Conservation (phyloP, 2,113 vertebrate genomes). For the Melanerpes formicivorus region DNA sequence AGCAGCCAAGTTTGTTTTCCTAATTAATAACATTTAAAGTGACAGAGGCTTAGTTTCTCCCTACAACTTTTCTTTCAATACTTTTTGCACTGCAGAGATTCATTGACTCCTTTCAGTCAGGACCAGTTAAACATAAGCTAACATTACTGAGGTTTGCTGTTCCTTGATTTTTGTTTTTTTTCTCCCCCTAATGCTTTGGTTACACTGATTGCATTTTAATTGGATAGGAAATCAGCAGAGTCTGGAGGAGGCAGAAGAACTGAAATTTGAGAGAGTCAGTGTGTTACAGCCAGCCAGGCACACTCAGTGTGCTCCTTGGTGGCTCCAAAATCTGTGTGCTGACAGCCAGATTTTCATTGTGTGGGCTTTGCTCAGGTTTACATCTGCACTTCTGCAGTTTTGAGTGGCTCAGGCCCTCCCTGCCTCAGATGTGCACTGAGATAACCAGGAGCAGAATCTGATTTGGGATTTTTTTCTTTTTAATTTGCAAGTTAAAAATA, state of each 20-base stretch:
- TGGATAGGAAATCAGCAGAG: not conserved
- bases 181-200: not conserved
- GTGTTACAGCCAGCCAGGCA: not conserved
- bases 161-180: not conserved
- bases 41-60: not conserved
- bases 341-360: not conserved
- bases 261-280: not conserved
- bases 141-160: not conserved
- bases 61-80: not conserved
- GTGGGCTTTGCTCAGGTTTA: not conserved
- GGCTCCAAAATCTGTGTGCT: not conserved
- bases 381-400: not conserved
- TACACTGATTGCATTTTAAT: not conserved
- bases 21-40: conserved; percentile 17
- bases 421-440: not conserved
- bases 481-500: not conserved
- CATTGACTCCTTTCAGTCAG: not conserved
- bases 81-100: not conserved
- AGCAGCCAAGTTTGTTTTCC: not conserved
- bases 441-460: not conserved
- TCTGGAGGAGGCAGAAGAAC: not conserved
- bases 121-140: not conserved
- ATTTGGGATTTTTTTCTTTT: not conserved
- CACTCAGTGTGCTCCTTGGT: fast-evolving
- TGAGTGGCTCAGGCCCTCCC: fast-evolving